Evolutionary conservation across 2,888 invertebrate genomes (phyloP).

Genomic region (Scaptomyza tumidula): DNA sequence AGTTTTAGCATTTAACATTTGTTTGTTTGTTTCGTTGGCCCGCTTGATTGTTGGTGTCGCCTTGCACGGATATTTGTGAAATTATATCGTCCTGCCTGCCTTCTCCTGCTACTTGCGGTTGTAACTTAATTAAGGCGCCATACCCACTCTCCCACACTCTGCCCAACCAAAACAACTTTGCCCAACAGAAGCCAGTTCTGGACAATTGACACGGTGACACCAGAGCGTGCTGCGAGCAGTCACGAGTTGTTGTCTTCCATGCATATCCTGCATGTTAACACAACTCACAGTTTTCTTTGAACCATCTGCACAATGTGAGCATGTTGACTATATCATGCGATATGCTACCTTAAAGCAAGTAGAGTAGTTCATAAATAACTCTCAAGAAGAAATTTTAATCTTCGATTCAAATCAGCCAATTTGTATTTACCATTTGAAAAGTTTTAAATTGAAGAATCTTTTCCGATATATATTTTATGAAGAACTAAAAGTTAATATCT

Average conservation of each 20-base stretch:
- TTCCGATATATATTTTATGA: too few relatives aligned
- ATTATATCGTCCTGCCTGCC: slow-evolving; percentile 63
- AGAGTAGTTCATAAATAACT: too few relatives aligned
- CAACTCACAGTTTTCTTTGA: slow-evolving; percentile 57
- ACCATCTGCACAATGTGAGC: background rate
- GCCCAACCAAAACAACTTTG: background rate
- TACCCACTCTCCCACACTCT: slow-evolving; percentile 27
- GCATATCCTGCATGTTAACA: slow-evolving; percentile 60
- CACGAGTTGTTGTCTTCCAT: slow-evolving; percentile 16
- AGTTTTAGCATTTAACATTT: slow-evolving; percentile 72
- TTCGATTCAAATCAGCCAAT: too few relatives aligned
- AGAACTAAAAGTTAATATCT: too few relatives aligned
- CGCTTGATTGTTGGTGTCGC: slow-evolving; percentile 70
- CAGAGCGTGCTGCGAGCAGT: slow-evolving; percentile 28
- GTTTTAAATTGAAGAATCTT: too few relatives aligned
- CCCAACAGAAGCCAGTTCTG: slow-evolving; percentile 24
- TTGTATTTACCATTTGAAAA: too few relatives aligned
- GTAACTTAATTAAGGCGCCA: slow-evolving; percentile 71
- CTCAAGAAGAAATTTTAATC: too few relatives aligned
- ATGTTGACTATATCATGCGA: background rate
- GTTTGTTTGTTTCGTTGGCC: slow-evolving; percentile 67
- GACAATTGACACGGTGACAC: slow-evolving; percentile 79
- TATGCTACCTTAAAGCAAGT: background rate
- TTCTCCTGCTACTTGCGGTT: slow-evolving; percentile 32
- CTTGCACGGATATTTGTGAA: slow-evolving; percentile 79